These are phyloP conservation scores for Reinhardtius hippoglossoides DNA, from an alignment of 2,113 vertebrate genomes.

Conservation along the genomic window DNA sequence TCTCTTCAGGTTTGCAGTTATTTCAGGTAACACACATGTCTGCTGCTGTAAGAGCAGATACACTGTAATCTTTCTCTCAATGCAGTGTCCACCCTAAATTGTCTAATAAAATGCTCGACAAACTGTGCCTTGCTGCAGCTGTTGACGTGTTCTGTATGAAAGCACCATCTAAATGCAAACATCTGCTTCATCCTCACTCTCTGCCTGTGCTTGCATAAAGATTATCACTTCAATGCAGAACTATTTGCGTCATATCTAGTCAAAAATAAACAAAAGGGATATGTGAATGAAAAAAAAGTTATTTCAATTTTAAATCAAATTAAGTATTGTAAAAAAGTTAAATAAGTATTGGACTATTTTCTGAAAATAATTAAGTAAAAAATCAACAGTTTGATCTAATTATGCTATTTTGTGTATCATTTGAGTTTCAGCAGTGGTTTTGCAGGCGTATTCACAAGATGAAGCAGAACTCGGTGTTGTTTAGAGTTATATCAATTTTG, in stretches of 20 bases:
- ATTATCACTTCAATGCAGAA: conserved; percentile 6
- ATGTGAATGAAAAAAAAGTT: conserved; percentile 3
- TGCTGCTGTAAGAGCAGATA: neutral
- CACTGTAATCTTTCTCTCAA: neutral
- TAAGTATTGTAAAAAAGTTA: neutral
- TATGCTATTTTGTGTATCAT: neutral
- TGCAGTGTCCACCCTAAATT: neutral
- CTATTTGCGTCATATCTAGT: conserved; percentile 6
- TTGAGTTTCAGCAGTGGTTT: neutral
- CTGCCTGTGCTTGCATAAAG: neutral
- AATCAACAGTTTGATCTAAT: conserved; percentile 13
- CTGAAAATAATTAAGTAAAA: conserved; percentile 15
- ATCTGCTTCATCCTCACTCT: neutral
- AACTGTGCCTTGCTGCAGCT: neutral
- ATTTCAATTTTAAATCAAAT: neutral
- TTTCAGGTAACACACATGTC: conserved; percentile 3
- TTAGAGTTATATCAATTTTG: conserved; percentile 48
- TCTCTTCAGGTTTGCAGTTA: neutral
- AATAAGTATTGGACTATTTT: neutral
- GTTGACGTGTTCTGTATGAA: neutral
- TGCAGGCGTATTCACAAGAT: conserved; percentile 26
- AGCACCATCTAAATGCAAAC: neutral
- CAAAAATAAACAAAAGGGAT: neutral
- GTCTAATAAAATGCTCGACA: neutral
- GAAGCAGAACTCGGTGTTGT: conserved; percentile 20